phyloP scores from a whole-genome alignment of 2,797 vertebrate genomes.

The Chromis chromis region DNA sequence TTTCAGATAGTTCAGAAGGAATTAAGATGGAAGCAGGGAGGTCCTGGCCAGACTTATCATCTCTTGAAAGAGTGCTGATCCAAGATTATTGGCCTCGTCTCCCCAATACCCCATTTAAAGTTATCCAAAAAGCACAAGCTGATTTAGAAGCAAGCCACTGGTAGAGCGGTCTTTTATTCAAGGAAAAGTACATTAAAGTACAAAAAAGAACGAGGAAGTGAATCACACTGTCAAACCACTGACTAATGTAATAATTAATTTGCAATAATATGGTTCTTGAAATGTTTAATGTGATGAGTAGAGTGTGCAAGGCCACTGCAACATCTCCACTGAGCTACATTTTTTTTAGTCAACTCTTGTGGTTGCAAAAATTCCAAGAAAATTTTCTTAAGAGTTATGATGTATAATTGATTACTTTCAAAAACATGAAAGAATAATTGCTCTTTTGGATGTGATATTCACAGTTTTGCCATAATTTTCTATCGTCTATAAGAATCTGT shows the following conservation, averaged over 20 bases:
- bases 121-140: slow-evolving; percentile 29
- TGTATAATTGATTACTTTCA: neutral
- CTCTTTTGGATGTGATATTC: neutral
- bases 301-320: neutral
- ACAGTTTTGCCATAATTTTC: neutral
- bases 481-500: neutral
- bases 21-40: slow-evolving; percentile 70
- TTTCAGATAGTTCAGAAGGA: slow-evolving; percentile 72
- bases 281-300: slow-evolving; percentile 8
- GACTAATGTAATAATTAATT: slow-evolving; percentile 6
- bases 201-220: neutral
- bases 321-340: neutral
- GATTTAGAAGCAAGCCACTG: slow-evolving; percentile 24
- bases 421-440: neutral
- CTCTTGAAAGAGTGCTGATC: slow-evolving; percentile 56
- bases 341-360: neutral
- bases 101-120: slow-evolving; percentile 15
- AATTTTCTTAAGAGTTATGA: neutral
- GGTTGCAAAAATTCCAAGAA: neutral
- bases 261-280: neutral
- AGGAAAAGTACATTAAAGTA: neutral
- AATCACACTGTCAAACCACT: neutral
- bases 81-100: slow-evolving; percentile 54
- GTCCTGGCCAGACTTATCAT: slow-evolving; percentile 59
- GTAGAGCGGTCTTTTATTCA: slow-evolving; percentile 7